Evolutionary conservation across 2,113 vertebrate species (phyloP).

Genomic region (Amphiprion ocellaris): DNA sequence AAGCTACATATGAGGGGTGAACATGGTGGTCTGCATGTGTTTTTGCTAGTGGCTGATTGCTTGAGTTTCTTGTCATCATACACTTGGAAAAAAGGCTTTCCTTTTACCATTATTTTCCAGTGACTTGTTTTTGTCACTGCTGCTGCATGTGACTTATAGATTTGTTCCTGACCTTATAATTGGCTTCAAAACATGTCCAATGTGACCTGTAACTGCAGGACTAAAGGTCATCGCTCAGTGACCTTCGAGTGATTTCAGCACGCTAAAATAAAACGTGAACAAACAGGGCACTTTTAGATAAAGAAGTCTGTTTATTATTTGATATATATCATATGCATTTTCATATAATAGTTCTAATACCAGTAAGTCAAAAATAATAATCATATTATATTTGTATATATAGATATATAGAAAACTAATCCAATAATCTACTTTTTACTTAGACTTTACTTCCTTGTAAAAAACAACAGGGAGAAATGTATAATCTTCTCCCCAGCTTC

Average conservation of each 20-base stretch:
- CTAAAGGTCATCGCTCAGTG: constrained; percentile 14
- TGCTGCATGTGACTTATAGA: not conserved
- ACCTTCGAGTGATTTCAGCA: not conserved
- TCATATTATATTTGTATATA: constrained; percentile 80
- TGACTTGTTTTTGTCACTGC: not conserved
- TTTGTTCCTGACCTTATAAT: not conserved
- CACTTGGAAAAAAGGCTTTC: not conserved
- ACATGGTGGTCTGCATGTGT: not conserved
- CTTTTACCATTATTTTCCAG: not conserved
- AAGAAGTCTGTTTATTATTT: constrained; percentile 85
- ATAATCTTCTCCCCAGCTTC: constrained; percentile 78
- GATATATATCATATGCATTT: constrained; percentile 81
- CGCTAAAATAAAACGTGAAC: constrained; percentile 46
- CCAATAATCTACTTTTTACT: constrained; percentile 85
- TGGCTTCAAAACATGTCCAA: not conserved
- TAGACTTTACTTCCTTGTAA: constrained; percentile 81
- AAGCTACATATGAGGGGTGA: not conserved
- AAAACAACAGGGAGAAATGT: constrained; percentile 81
- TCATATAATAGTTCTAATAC: constrained; percentile 86
- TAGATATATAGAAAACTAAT: constrained; percentile 88
- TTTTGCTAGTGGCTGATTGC: not conserved
- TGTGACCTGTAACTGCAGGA: not conserved
- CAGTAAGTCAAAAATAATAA: constrained; percentile 87
- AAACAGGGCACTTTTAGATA: constrained; percentile 75
- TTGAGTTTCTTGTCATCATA: not conserved